Conservation (phyloP, 2,888 invertebrate species). For the Xestia c-nigrum region DNA sequence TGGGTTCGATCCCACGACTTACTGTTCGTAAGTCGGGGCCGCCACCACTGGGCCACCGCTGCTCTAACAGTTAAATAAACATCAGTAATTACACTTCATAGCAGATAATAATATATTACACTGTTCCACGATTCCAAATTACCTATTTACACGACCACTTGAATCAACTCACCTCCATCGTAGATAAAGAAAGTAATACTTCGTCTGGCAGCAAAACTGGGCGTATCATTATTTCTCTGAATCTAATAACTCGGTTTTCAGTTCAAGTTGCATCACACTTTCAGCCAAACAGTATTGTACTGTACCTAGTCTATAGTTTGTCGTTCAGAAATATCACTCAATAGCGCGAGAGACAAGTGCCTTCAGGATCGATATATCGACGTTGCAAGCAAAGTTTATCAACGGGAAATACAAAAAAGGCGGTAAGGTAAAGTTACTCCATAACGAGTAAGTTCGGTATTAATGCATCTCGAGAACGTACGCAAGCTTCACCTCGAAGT, state of each 20-base stretch:
- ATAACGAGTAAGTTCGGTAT: not conserved
- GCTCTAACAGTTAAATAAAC: not conserved
- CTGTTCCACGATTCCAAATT: constrained; percentile 30
- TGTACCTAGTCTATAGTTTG: not conserved
- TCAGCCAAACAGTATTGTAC: not conserved
- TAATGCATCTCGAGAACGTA: not conserved
- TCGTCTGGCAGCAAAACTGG: not conserved
- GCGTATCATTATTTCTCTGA: not conserved
- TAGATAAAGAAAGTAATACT: constrained; percentile 17
- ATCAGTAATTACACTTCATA: constrained; percentile 7
- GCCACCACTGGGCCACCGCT: too few relatives aligned
- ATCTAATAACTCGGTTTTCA: not conserved
- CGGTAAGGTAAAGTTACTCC: not conserved
- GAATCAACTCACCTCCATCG: constrained; percentile 41
- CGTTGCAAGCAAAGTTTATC: too few relatives aligned
- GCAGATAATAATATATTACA: constrained; percentile 44
- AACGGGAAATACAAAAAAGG: not conserved
- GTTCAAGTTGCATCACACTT: not conserved
- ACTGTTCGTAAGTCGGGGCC: too few relatives aligned
- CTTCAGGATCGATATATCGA: not conserved
- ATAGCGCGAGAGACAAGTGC: not conserved
- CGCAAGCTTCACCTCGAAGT: constrained; percentile 14
- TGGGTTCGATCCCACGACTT: too few relatives aligned
- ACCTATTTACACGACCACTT: constrained; percentile 32
- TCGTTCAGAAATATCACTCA: not conserved